Evolutionary conservation across 2,888 invertebrate genomes (phyloP), one percentile per base, ranked within the genome.

Genomic region (Diabrotica balteata): DNA sequence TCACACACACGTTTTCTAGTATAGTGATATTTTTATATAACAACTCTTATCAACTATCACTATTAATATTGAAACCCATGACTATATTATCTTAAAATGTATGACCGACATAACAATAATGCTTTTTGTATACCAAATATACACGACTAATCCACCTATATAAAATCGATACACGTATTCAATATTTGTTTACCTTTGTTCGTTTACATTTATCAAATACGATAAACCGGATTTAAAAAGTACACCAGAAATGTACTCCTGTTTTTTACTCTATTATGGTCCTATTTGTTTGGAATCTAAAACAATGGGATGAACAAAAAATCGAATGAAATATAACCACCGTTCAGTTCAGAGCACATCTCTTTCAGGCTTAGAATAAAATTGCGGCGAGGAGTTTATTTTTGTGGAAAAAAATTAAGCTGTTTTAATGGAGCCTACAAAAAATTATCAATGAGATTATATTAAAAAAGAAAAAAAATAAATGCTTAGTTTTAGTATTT

Each of bases 241-340:
- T 10, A 47, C 47, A 47, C 43, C 8, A 42, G 42, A 59, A 58
- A 58, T 47, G 22, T 47, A 58, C 43, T 22, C 9, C 54, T 0
- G 42, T 1, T 54, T 10, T 10, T 10, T 47, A 32, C 54, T 50
- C 49, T 9, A 49, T 50, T 59, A 50, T 42, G 9, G 4, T 52
- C 32, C 11, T 58, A 59, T 50, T 59, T 59, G 59, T 50, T 49
- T 59, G 8, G 50, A 46, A 59, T 59, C 50, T 50, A 59, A 50
- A 50, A 59, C 50, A 59, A 59, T 50, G 43, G 58, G 11, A 58
- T 2, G 47, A 47, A 47, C 47, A 43, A 55, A 59, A 59, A 59
- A 49, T 42, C 49, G 10, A 8, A 59, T 59, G 43, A 50, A 59
- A 59, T 50, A 50, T 32, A 59, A 59, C 42, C 43, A 22, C 49